Percentiles rank a stretch among this genome's conserved stretches.
These are phyloP conservation scores for Mastomys coucha DNA, from an alignment of 2,113 vertebrate species.

Conservation along the genomic window DNA sequence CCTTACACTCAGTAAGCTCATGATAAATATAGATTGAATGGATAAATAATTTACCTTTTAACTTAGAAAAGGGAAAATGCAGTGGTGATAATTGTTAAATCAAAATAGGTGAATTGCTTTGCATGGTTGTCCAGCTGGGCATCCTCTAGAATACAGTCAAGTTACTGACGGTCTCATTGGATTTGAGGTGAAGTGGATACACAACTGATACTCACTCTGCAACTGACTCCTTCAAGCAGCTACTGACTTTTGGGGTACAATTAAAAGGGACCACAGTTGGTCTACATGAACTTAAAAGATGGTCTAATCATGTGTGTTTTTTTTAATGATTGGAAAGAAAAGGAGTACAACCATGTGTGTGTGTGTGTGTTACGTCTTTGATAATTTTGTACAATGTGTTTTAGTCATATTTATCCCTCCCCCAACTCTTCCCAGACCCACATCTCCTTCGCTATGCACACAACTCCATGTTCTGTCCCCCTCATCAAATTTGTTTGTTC, in stretches of 20 bases:
- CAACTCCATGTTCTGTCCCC: background rate
- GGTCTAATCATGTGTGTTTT: background rate
- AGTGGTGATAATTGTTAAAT: background rate
- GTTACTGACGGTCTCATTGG: background rate
- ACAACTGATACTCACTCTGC: background rate
- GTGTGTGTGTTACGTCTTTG: background rate
- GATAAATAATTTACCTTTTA: background rate
- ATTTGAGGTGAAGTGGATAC: background rate
- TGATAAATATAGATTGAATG: background rate
- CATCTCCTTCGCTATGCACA: background rate
- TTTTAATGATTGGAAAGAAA: background rate
- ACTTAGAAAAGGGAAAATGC: background rate
- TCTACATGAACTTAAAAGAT: background rate
- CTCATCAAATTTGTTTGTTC: background rate
- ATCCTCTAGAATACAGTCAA: background rate
- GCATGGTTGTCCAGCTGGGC: background rate
- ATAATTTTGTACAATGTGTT: background rate
- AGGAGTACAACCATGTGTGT: background rate
- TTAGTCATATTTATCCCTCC: background rate
- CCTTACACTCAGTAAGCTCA: background rate
- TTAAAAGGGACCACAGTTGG: background rate
- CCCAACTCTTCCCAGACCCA: background rate
- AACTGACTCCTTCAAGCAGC: background rate
- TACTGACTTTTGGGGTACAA: background rate
- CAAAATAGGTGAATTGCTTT: background rate